Evolutionary conservation across 1,140 invertebrate genomes (phyloP), one percentile per base, ranked within the genome.

Genomic region (Diachasma alloeum): DNA sequence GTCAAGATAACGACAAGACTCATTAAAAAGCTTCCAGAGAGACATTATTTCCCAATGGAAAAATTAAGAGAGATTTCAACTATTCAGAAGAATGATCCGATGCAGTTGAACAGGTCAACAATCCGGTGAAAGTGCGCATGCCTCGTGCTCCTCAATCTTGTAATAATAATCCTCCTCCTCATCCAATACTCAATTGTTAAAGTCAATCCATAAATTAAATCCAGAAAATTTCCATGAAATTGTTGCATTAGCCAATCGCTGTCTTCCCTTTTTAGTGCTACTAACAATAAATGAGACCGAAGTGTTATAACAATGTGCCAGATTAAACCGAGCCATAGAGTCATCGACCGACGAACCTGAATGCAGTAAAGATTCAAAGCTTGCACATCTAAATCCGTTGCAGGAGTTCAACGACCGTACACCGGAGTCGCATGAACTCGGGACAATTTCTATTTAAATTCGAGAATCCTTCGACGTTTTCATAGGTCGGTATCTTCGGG

Each of bases 291-390:
- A 56, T 56, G 48, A 56, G 19, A 56, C 48, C 10, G n/a, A 13
- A 56, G 59, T 63, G 59, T 26, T 63, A 63, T 63, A 63, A 63
- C 59, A 63, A 63, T 63, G 59, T 63, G 59, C 59, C 59, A 63
- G 59, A 39, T 68, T 39, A 68, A 68, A 68, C 10, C 17, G 36
- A 68, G n/a, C 31, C 17, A 68, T 17, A 9, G 66, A 39, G 66
- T 68, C 66, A 68, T 68, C 66, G 66, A 68, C 66, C 66, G 66
- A 68, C 36, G 66, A 68, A 68, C 66, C 66, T 68, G 26, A 39
- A 68, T 36, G 15, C 66, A 68, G 36, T 39, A 68, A 37, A 39
- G 26, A 19, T 68, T 42, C 31, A 37, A 37, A 68, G 17, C 66
- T 39, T 39, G 36, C 15, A 39, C 36, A 68, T 68, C 66, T 68